Base-by-base conservation (phyloP, 2,888 invertebrate species). In the Cyrtodaria siliqua region DNA sequence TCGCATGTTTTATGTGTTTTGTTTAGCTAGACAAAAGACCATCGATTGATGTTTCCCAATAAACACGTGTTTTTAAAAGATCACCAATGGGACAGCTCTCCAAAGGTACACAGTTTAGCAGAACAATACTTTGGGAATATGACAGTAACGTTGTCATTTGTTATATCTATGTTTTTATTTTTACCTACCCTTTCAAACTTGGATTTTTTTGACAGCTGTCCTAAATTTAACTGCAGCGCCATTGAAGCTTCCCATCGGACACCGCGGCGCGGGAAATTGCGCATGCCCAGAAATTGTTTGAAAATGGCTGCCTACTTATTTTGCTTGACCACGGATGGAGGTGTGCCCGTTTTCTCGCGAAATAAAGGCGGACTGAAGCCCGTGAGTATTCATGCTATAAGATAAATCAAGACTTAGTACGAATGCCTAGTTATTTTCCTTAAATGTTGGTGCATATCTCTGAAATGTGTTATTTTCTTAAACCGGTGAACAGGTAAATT, bases 311-410 rank as follows among this genome's bases (percentile, higher is more conserved):
- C 96, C 59, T 90, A 97, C 91, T 93, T 97, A 66, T 95, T 97
- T 92, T 97, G 97, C 86, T 94, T 97, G 73, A 97, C 97, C 56
- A 95, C 96, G 66, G 95, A 96, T 84, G 97, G 97, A 82, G 98
- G 98, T 8, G 95, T 98, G 24, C 98, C 98, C 16, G 95, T 98
- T 91, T 97, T 98, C 94, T 95, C 96, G 1, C 95, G 97, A 81
- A 96, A 96, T 93, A 96, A 96, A 86, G 97, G 97, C 33, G 96
- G 95, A 88, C 95, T 95, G 84, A 97, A 97, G 74, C 87, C 92
- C 27, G 93, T 93, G 87, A 87, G 89, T 73, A 8, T 42, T 52
- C 27, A 8, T 33, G n/a, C n/a, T n/a, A n/a, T n/a, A n/a, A n/a
- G n/a, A n/a, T n/a, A n/a, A n/a, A n/a, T n/a, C n/a, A n/a, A n/a